Evolutionary conservation across 2,113 vertebrate species (phyloP).

Genomic region (Pelmatolapia mariae): DNA sequence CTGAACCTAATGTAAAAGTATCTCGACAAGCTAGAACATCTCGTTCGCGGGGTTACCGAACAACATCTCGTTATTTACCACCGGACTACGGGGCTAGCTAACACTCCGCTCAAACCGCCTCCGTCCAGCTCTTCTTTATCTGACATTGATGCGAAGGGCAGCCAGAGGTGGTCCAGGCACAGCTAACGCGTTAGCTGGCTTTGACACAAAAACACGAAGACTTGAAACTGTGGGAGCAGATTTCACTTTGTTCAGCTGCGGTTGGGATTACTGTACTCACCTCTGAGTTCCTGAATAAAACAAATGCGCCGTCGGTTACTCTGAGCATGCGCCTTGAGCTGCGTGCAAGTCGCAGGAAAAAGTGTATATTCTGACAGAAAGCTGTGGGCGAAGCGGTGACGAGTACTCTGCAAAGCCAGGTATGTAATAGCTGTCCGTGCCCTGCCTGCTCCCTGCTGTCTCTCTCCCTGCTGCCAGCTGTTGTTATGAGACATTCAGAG

Average conservation of each 20-base stretch:
- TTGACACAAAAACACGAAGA: background rate
- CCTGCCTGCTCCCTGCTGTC: background rate
- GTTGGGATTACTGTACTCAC: constrained; percentile 56
- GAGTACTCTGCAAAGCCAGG: background rate
- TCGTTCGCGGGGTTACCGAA: background rate
- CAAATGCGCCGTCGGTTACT: constrained; percentile 51
- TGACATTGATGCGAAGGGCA: background rate
- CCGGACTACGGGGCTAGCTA: background rate
- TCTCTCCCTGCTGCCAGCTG: constrained; percentile 24
- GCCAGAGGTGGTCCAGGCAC: background rate
- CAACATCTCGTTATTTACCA: background rate
- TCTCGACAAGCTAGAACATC: background rate
- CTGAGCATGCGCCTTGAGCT: constrained; percentile 62
- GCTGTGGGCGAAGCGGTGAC: background rate
- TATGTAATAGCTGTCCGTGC: background rate
- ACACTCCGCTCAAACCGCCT: background rate
- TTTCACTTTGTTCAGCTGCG: background rate
- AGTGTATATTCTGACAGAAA: background rate
- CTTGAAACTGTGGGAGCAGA: background rate
- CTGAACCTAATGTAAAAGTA: background rate
- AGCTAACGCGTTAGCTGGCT: background rate
- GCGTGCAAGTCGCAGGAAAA: background rate
- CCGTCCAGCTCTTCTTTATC: background rate
- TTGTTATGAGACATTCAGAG: constrained; percentile 33
- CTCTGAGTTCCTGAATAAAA: constrained; percentile 55